Base-by-base conservation (phyloP, 2,113 vertebrate genomes). In the Ariopsis seemanni region DNA sequence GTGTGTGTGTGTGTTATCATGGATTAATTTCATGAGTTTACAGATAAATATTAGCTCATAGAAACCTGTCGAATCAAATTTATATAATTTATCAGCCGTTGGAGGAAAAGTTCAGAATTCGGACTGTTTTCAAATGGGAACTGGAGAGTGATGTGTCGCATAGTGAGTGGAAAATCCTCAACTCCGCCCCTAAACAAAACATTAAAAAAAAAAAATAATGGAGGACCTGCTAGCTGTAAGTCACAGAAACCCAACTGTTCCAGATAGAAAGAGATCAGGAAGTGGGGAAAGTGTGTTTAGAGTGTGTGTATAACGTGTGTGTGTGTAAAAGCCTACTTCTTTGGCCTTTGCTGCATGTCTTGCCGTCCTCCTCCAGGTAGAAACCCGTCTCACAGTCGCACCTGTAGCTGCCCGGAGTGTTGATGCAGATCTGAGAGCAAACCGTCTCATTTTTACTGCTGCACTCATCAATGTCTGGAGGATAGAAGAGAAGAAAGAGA, bases 401-500 rank as follows among this genome's bases (percentile, higher is more conserved):
- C 93, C 94, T 97, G 94, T 97, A 99, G 94, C 97, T 98, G 91
- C 98, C 98, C 53, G 93, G 10, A 0, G 97, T 95, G 93, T 99
- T 99, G 90, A 97, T 9, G 82, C 98, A 99, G 92, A 96, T 93
- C 90, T 99, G 98, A 17, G 97, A 96, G 84, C 98, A 99, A 0
- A 95, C 92, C 0, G 96, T 97, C 88, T 91, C 92, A 0, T 97
- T 98, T 92, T 94, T 96, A 0, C 91, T 92, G 75, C 95, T 93
- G 78, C 98, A 99, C 91, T 99, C 98, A 0, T 99, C 96, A 0
- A 99, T 95, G 93, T 99, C 98, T 99, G 72, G 27, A 78, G 0
- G 30, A 79, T 10, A 60, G 79, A 87, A 63, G 14, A 58, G 14
- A 85, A 48, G n/a, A 80, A 9, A 89, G 27, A 87, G 2, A 78